Percentiles rank a stretch among this genome's conserved stretches.
phyloP scores from a whole-genome alignment of 2,797 vertebrate species.

The Microchirus variegatus region DNA sequence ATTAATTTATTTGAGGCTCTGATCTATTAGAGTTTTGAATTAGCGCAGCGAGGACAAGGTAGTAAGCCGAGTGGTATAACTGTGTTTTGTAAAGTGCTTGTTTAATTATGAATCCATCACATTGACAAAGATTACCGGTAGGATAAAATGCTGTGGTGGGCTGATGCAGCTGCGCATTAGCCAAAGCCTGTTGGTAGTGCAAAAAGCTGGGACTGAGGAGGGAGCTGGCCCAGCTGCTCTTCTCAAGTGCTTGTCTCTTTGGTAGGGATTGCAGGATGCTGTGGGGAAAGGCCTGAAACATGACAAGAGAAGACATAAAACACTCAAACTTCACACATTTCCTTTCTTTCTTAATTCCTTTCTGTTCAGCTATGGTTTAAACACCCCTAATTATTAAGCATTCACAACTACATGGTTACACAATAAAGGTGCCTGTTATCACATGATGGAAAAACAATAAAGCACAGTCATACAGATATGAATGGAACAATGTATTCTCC shows the following conservation, averaged over 20 bases:
- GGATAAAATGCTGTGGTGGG: constrained; percentile 76
- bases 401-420: constrained; percentile 44
- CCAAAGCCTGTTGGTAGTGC: constrained; percentile 96
- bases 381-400: constrained; percentile 38
- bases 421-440: constrained; percentile 50
- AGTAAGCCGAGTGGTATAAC: too few species aligned
- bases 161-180: constrained; percentile 91
- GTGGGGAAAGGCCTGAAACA: constrained; percentile 89
- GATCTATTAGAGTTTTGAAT: too few species aligned
- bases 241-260: constrained; percentile 98
- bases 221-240: constrained; percentile 89
- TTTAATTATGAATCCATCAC: background rate
- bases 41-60: too few species aligned
- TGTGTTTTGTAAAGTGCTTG: too few species aligned
- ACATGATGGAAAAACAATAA: constrained; percentile 46
- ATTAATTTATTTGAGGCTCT: too few species aligned
- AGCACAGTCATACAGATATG: constrained; percentile 49
- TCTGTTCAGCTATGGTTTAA: constrained; percentile 12
- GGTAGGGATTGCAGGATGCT: constrained; percentile 92
- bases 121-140: constrained; percentile 56
- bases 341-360: background rate
- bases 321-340: constrained; percentile 4
- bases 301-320: constrained; percentile 49
- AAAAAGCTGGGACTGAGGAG: constrained; percentile 92
- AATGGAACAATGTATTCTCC: constrained; percentile 54